Evolutionary conservation across 2,888 invertebrate species (phyloP), one percentile per base, ranked within the genome.

Genomic region (Xanthostigma xanthostigma): DNA sequence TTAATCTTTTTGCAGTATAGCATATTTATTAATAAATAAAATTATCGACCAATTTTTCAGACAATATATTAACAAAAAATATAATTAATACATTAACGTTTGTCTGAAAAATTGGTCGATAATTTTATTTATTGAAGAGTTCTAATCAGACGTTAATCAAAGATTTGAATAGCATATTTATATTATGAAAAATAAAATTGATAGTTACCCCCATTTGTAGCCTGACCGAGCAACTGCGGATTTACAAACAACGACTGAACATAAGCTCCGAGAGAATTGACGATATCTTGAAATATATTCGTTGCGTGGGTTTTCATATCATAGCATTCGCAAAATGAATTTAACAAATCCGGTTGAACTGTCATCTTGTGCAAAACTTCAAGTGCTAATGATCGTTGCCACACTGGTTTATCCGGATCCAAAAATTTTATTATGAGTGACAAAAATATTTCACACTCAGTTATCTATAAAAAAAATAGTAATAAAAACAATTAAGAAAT

Each of bases 381-480:
- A 13, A 98, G 66, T 0, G 97, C 95, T 45, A 96, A 67, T 2
- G 94, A 92, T 49, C 96, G 73, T 65, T 97, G 96, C 97, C 98
- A 98, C 53, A 85, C 76, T 2, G 94, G 93, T 67, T 95, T 94
- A 63, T 97, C 97, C 0, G 91, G 88, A 65, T 97, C 97, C 65
- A 97, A 71, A 69, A 98, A 97, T 68, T 97, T 96, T 37, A 97
- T 90, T 46, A 98, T 87, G 45, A 97, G 72, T 0, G 96, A 95
- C 41, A 98, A 73, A 69, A 98, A 97, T 62, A 98, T 97, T 71
- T 98, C 98, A 67, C 96, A 96, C 68, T 98, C 96, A 0, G 97
- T 97, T 35, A 91, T 82, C 90, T 88, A 62, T 9, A 63, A 60
- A 56, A 58, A 44, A 41, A 44, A 48, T 35, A 47, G 43, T 50